Evolutionary conservation across 2,888 invertebrate species (phyloP), one percentile per base, ranked within the genome.

Genomic region (Pseudococcus longispinus): DNA sequence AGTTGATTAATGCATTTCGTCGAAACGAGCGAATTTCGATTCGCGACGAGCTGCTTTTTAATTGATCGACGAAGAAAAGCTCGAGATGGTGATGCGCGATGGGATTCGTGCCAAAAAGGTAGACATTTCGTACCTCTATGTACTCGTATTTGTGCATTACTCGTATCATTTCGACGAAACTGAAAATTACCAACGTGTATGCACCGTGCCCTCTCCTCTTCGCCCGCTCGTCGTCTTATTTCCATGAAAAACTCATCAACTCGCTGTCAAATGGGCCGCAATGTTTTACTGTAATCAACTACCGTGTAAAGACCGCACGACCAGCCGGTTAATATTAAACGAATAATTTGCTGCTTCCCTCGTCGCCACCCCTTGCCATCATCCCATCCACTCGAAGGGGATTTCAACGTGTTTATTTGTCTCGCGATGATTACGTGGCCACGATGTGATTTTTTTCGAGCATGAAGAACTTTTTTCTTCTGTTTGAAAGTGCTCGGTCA

Each of bases 211-310:
- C 44, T 3, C 44, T 2, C 8, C 44, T 3, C 44, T 32, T 32
- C 37, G 37, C 37, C 37, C 9, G 8, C 37, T 1, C 37, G 4
- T 5, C 32, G 32, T 32, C 37, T 37, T 26, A 65, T 65, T 65
- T 65, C 65, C 65, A 65, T 65, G 65, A 65, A 65, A 65, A 65
- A 65, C 65, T 65, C 65, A 65, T 65, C 65, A 65, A 65, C 23
- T 65, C 65, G 65, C 26, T 26, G 20, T 65, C 65, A 65, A 65
- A 65, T 65, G 65, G 65, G 65, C 65, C 65, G 65, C 26, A 65
- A 65, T 65, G 60, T 65, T 65, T 65, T 65, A 65, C 65, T 13
- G 65, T 65, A 65, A 65, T 65, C 26, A 65, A 26, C 65, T 65
- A 65, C 65, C 65, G 65, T 65, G 65, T 65, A 65, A 65, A 65